These are phyloP conservation scores for Psittacula derbiana DNA, from an alignment of 2,797 vertebrate species.

Conservation along the genomic window DNA sequence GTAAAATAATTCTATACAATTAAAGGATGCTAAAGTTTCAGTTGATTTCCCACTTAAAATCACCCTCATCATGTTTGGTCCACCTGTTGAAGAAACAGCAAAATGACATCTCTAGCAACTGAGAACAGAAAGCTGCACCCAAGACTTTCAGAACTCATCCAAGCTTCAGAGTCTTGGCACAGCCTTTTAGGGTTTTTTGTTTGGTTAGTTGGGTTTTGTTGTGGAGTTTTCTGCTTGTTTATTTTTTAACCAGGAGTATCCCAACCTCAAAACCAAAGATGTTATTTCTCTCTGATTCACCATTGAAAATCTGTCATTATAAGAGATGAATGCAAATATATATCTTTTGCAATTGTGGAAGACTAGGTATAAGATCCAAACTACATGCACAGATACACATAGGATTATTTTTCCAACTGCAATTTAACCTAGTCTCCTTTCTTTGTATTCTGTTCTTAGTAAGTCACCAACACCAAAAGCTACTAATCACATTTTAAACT, in stretches of 20 bases:
- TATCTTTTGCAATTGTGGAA: not conserved
- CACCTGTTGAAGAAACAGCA: not conserved
- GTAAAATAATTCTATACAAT: not conserved
- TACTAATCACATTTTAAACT: not conserved
- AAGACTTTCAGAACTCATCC: not conserved
- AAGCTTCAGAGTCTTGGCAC: not conserved
- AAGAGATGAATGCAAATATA: not conserved
- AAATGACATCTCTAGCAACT: not conserved
- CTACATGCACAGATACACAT: not conserved
- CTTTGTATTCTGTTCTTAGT: not conserved
- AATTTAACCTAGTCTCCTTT: not conserved
- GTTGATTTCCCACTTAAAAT: not conserved
- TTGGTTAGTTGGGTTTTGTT: not conserved
- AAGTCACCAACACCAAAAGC: not conserved
- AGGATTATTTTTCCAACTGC: not conserved
- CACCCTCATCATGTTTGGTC: not conserved
- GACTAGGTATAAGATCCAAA: not conserved
- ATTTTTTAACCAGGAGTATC: not conserved
- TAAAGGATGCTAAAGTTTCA: not conserved
- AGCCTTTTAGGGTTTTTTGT: not conserved
- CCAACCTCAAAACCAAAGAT: not conserved
- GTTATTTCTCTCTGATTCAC: not conserved
- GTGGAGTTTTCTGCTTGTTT: not conserved
- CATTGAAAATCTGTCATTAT: not conserved
- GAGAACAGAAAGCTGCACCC: not conserved